Percentiles rank a stretch among this genome's conserved stretches.
Evolutionary conservation across 2,113 vertebrate genomes (phyloP).

Genomic region (Sinocyclocheilus anophthalmus): DNA sequence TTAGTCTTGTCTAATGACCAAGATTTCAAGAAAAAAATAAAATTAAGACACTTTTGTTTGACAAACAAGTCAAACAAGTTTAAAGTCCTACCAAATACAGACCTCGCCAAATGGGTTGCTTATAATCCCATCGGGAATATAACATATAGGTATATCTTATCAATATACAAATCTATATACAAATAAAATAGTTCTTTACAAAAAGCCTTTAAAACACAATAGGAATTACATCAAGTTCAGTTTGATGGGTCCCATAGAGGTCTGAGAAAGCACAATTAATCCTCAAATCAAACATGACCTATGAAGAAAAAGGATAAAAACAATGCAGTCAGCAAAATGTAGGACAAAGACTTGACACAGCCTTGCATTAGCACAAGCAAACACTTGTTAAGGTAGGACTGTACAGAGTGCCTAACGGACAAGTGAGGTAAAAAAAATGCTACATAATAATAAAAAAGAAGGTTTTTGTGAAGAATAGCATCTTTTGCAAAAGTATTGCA

Average conservation of each 20-base stretch:
- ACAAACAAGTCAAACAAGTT: conserved; percentile 44
- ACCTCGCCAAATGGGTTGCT: conserved; percentile 62
- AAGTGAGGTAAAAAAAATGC: too few species aligned
- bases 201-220: conserved; percentile 40
- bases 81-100: conserved; percentile 56
- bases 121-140: conserved; percentile 72
- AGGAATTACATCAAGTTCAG: conserved; percentile 22
- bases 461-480: too few species aligned
- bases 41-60: conserved; percentile 23
- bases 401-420: too few species aligned
- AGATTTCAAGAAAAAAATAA: not conserved
- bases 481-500: not conserved
- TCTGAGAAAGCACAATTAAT: conserved; percentile 3
- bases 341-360: not conserved
- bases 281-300: not conserved
- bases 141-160: conserved; percentile 60
- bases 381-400: too few species aligned
- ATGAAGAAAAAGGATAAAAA: not conserved
- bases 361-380: not conserved
- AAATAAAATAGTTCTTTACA: conserved; percentile 56
- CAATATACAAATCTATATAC: conserved; percentile 61
- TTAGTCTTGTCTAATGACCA: conserved; percentile 35
- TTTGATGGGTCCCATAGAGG: conserved; percentile 49
- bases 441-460: too few species aligned
- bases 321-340: not conserved